These are phyloP conservation scores for Itoplectis maculator DNA, from an alignment of 2,888 invertebrate genomes.

Conservation along the genomic window DNA sequence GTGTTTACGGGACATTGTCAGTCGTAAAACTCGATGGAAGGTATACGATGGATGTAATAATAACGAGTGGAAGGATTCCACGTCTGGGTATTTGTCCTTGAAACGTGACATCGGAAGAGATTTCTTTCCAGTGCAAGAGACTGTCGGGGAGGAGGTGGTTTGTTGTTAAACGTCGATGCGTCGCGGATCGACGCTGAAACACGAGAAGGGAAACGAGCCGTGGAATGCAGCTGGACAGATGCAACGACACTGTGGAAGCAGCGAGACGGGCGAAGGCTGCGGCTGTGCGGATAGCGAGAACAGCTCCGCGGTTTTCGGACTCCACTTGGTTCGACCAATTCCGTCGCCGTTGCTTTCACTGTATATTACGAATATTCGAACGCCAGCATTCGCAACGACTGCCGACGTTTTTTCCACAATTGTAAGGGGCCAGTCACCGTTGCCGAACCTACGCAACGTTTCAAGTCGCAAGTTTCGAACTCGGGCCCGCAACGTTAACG, in stretches of 20 bases:
- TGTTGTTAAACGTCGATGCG: slow-evolving; percentile 54
- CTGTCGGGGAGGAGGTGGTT: slow-evolving; percentile 34
- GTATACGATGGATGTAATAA: slow-evolving; percentile 10
- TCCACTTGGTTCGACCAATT: slow-evolving; percentile 8
- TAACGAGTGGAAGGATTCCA: background rate
- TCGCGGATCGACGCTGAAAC: slow-evolving; percentile 50
- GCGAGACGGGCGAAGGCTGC: slow-evolving; percentile 25
- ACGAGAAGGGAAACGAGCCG: slow-evolving; percentile 53
- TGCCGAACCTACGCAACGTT: no score
- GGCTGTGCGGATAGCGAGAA: slow-evolving; percentile 21
- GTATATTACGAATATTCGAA: slow-evolving; percentile 11
- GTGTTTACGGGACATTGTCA: slow-evolving; percentile 17
- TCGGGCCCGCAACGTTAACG: no score
- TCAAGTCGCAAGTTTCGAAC: no score
- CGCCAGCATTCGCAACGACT: background rate
- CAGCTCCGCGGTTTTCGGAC: slow-evolving; percentile 37
- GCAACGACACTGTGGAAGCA: slow-evolving; percentile 4
- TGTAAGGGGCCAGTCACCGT: no score
- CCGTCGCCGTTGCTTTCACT: slow-evolving; percentile 12
- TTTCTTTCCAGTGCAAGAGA: slow-evolving; percentile 11
- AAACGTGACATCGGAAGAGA: background rate
- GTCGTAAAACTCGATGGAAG: slow-evolving; percentile 39
- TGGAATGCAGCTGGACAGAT: slow-evolving; percentile 64
- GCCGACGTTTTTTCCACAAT: background rate
- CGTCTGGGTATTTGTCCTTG: background rate